Evolutionary conservation across 1,140 invertebrate species (phyloP), one percentile per base, ranked within the genome.

Genomic region (Vollenhovia emeryi): DNA sequence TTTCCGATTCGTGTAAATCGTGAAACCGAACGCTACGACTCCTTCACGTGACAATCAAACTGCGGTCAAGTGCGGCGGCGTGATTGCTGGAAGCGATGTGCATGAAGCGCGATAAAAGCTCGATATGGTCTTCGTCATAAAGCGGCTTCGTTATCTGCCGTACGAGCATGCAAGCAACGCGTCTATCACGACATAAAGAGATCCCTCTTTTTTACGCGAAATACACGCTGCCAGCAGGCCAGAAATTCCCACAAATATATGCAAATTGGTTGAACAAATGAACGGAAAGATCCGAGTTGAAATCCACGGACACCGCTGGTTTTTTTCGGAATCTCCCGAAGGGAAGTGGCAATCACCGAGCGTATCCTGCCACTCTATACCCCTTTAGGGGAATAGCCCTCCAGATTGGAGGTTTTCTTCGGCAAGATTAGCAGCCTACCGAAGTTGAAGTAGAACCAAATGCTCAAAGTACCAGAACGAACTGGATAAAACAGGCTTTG

Each of bases 11-110:
- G 76, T 76, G 43, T 82, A 84, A 84, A 83, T 24, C 71, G 74
- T 80, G 45, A 68, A 78, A 87, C 85, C 64, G 74, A 64, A 87
- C 24, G 45, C 50, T 52, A 59, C n/a, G 24, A 83, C 66, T 84
- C 69, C 68, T 85, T 66, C 60, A 68, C 60, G 43, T 68, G 43
- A 66, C 69, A 52, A 69, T 48, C 74, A 69, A 88, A 82, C 60
- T 69, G 71, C 18, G 48, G 18, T 55, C 30, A 75, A 82, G 71
- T 86, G 79, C 68, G 45, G 43, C 73, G 45, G 43, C 64, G 86
- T 89, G 90, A 92, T 92, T 92, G 87, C 90, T 87, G 89, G 88
- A 92, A 92, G 85, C 80, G 48, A 84, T 57, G 86, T 68, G 71
- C 64, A 55, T 76, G 76, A 90, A 92, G 84, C 45, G 57, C 69